Conservation (phyloP, 2,797 vertebrate species). For the Glossophaga mutica region DNA sequence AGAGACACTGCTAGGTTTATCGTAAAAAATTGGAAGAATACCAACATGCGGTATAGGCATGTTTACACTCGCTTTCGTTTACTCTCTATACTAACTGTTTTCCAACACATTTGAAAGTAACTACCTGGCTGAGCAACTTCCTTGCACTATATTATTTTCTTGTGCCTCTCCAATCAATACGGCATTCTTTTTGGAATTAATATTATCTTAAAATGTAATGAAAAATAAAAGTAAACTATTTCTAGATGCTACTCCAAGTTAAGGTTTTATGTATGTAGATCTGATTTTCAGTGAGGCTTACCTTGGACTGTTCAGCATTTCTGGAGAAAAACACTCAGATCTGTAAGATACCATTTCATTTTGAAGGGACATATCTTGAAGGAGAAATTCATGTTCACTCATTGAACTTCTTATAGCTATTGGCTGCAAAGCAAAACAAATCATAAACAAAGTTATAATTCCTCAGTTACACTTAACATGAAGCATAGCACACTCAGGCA, state of each 20-base stretch:
- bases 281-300: constrained; percentile 69
- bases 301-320: constrained; percentile 85
- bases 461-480: background rate
- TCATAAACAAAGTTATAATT: background rate
- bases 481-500: background rate
- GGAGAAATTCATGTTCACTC: background rate
- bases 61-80: background rate
- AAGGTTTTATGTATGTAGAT: constrained; percentile 5
- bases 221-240: background rate
- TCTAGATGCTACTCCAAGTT: background rate
- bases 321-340: constrained; percentile 24
- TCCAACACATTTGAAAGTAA: background rate
- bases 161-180: background rate
- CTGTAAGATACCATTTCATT: background rate
- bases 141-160: background rate
- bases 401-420: constrained; percentile 82
- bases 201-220: background rate
- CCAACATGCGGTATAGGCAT: background rate
- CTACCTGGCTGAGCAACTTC: background rate
- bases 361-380: constrained; percentile 9
- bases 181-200: background rate
- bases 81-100: background rate
- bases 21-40: background rate
- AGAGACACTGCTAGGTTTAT: background rate
- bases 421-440: constrained; percentile 80